Evolutionary conservation across 2,888 invertebrate species (phyloP).

Genomic region (Leucophenga montana): DNA sequence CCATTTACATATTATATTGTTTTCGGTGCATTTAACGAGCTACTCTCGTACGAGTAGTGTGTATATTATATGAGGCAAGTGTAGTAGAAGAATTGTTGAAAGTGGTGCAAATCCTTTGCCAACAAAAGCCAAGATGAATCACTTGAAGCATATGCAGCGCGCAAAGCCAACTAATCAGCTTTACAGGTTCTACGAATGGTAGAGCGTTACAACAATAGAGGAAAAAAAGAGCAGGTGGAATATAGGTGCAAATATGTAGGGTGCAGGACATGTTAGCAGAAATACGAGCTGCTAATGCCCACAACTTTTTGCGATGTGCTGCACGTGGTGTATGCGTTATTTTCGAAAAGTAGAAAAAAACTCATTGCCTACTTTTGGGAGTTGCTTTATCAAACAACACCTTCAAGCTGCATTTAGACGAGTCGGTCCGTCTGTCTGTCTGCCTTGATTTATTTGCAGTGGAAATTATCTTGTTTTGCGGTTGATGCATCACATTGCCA

Average conservation of each 20-base stretch:
- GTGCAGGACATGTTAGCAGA: neutral
- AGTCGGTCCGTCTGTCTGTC: constrained; percentile 33
- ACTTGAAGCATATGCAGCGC: constrained; percentile 15
- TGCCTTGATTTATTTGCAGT: constrained; percentile 69
- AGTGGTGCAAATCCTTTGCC: constrained; percentile 29
- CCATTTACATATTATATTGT: too few species aligned
- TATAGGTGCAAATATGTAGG: too few species aligned
- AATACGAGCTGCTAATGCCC: constrained; percentile 55
- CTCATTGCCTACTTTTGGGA: constrained; percentile 53
- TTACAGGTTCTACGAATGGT: neutral
- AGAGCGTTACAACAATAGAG: neutral
- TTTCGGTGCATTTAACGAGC: too few species aligned
- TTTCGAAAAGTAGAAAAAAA: constrained; percentile 6
- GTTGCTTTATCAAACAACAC: constrained; percentile 22
- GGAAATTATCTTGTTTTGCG: constrained; percentile 70
- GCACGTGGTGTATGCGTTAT: constrained; percentile 14
- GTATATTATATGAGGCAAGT: neutral
- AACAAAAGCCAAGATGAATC: constrained; percentile 22
- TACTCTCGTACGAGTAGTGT: too few species aligned
- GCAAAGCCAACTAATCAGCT: constrained; percentile 21
- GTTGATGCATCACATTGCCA: constrained; percentile 64
- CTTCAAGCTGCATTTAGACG: neutral
- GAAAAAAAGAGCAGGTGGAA: neutral
- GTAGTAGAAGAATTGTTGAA: constrained; percentile 3
- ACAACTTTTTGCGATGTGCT: neutral